Base-by-base conservation (phyloP, 2,888 invertebrate species). In the Ernsta delagoae region DNA sequence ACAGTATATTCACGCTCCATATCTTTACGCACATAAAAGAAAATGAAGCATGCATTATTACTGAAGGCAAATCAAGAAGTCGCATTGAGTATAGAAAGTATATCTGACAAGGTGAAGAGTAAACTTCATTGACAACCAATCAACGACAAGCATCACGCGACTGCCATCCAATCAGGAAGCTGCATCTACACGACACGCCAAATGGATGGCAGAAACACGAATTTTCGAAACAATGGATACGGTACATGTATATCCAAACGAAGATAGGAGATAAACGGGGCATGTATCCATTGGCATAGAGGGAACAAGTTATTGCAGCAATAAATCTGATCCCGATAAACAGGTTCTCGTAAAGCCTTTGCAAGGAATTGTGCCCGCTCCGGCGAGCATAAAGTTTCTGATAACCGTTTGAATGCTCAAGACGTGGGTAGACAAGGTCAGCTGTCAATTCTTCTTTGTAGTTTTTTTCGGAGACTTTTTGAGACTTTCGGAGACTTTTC, bases 311-410 rank as follows among this genome's bases (percentile, higher is more conserved):
- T 86, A 87, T 86, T 82, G 84, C 76, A 56, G 77, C 78, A 79
- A 86, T 87, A 87, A 86, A 86, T 86, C 82, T 76, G 74, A 75
- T 77, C 72, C 73, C 77, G 85, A 86, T 83, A 87, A 84, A 85
- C 81, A 85, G 65, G 71, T 70, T 71, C 80, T 84, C 83, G 36
- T 36, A 36, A 36, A 36, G 36, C 36, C 36, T 36, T 71, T 68
- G 71, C 73, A 74, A 75, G 78, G 75, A 77, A 75, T 73, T 72
- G 65, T 62, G 36, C 36, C 45, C 45, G 53, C 48, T 53, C 59
- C 48, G 45, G 4, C 43, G 36, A 45, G 50, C 64, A 39, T 70
- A 70, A 70, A 70, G 54, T 57, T 63, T 54, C 54, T 34, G 70
- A 70, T 70, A 70, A 41, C 64, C 43, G 34, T 68, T 69, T 64